Conservation (phyloP, 2,797 vertebrate species). For the Nyctalus aviator region DNA sequence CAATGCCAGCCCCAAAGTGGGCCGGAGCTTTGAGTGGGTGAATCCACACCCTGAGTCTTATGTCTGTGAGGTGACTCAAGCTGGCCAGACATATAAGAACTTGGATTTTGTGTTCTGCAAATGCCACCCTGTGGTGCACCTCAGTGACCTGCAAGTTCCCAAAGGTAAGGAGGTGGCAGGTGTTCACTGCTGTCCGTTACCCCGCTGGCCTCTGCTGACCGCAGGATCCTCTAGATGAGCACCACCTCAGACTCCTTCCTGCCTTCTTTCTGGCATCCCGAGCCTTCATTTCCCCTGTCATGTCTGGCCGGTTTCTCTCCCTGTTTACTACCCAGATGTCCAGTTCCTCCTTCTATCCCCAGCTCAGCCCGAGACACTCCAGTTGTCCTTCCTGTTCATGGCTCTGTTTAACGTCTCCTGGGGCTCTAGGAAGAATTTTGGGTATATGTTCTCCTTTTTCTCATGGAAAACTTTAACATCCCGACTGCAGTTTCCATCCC, state of each 20-base stretch:
- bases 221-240: not conserved
- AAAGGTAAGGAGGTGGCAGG: conserved; percentile 89
- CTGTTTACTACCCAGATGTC: not conserved
- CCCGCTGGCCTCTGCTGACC: not conserved
- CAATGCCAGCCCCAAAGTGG: conserved; percentile 83
- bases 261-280: not conserved
- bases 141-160: conserved; percentile 95
- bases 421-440: not conserved
- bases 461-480: not conserved
- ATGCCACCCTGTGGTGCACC: conserved; percentile 94
- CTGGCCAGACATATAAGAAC: conserved; percentile 85
- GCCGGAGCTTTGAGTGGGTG: conserved; percentile 84
- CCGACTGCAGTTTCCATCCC: not conserved
- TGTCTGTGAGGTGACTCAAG: not conserved
- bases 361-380: not conserved
- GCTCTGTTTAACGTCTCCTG: not conserved
- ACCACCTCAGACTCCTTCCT: conserved; percentile 42
- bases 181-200: not conserved
- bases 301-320: not conserved
- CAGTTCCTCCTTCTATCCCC: not conserved
- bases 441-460: not conserved
- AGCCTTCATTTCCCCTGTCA: not conserved
- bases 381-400: not conserved
- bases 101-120: conserved; percentile 80
- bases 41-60: not conserved